Base-by-base conservation (phyloP, 1,140 invertebrate species). In the Centruroides sculpturatus region DNA sequence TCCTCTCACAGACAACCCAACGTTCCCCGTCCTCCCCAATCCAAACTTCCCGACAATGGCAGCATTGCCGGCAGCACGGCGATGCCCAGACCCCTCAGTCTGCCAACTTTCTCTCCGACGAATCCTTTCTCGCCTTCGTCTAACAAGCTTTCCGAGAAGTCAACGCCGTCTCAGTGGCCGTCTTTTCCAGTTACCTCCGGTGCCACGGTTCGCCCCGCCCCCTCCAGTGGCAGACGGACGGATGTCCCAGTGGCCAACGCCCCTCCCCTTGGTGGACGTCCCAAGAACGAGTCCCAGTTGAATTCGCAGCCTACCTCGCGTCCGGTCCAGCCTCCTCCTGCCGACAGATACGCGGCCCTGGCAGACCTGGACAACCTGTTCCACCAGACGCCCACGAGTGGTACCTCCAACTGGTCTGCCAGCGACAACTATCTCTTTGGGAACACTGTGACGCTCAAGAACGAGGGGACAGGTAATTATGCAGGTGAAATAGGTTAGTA, bases 291-390 rank as follows among this genome's bases (percentile, higher is more conserved):
- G 23, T 23, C 54, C 47, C 11, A 47, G 5, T 6, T 58, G 3
- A 41, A 41, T 41, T 8, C 8, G 3, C 9, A 34, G 4, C 6
- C 46, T 13, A 8, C 62, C 34, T 12, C 46, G 6, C 6, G 36
- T 10, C 54, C 36, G 35, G 9, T 47, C 8, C 34, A 51, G 5
- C 50, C 12, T 13, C 60, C 81, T 48, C 74, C 78, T 11, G 84
- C 85, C 73, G 86, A 89, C 73, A 79, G 83, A 66, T 89, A 89
- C 71, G 86, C 86, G 53, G 86, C 86, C 23, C 76, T 89, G 3
- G 88, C 88, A 74, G 86, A 89, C 73, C 76, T 89, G 55, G 86
- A 89, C 69, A 79, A 73, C 36, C 66, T 82, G 59, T 83, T 83
- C 78, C 61, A 65, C 55, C 58, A 63, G n/a, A 51, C 60, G 5